Evolutionary conservation across 2,888 invertebrate genomes (phyloP), one percentile per base, ranked within the genome.

Genomic region (Euzophera pinguis): DNA sequence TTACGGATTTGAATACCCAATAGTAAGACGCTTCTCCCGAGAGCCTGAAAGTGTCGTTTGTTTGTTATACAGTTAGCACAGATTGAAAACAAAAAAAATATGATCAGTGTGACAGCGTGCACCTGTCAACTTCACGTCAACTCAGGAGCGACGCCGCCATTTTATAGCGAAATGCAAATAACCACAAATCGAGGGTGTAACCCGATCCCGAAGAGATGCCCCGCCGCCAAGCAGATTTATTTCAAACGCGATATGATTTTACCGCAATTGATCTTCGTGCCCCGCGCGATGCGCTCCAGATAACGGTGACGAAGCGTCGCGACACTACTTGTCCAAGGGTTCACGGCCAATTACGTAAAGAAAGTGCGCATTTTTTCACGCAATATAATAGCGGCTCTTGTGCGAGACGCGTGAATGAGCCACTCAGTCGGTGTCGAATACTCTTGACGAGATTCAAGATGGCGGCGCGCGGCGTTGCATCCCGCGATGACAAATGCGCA

Each of bases 171-270:
- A 83, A 86, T 84, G 84, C 84, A 86, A 84, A 85, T 81, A 84
- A 82, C 71, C 73, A 67, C 83, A 81, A 83, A 81, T 81, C 74
- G 81, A 75, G 84, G 84, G 85, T 80, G 86, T 82, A 85, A 85
- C 84, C 68, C 71, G 80, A 85, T 75, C 78, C 75, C 81, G 76
- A 65, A 70, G 73, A 73, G 73, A 73, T 72, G 75, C 67, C 70
- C 74, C 71, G 69, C 69, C 78, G 65, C 59, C 52, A 43, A 75
- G 75, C 81, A 81, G 87, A 87, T 87, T 86, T 87, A 85, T 88
- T 84, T 84, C 78, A 82, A 81, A 77, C 73, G 76, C 81, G 86
- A 87, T 87, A 84, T 84, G 84, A 83, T 86, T 86, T 81, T 73
- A 75, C 79, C 80, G 76, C 83, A 82, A 81, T 82, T 74, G 78